Conservation (phyloP, 2,113 vertebrate species). For the Anhinga anhinga region DNA sequence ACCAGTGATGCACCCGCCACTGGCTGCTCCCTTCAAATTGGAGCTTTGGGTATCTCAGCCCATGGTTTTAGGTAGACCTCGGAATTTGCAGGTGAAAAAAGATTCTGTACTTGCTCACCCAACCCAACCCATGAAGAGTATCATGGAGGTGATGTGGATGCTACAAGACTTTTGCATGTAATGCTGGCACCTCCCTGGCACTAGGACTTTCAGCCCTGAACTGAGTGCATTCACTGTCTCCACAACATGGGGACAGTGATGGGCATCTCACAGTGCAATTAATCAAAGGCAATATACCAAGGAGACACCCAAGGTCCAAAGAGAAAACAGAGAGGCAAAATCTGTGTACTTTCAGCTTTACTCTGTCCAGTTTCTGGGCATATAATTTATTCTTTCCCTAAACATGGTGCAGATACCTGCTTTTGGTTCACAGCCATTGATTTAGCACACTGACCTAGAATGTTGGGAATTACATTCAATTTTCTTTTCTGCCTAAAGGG, state of each 20-base stretch:
- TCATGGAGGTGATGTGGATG: not conserved
- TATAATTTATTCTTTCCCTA: not conserved
- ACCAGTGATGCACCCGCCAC: fast-evolving
- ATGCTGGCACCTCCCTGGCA: not conserved
- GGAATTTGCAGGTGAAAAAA: not conserved
- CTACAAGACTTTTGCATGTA: not conserved
- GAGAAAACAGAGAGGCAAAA: not conserved
- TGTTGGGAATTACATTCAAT: not conserved
- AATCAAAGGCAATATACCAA: not conserved
- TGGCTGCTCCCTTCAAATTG: not conserved
- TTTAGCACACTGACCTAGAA: not conserved
- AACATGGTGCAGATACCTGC: not conserved
- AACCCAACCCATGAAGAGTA: not conserved
- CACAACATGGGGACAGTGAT: fast-evolving
- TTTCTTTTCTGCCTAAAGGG: not conserved
- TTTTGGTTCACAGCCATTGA: not conserved
- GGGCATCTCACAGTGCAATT: not conserved
- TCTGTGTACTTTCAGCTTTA: not conserved
- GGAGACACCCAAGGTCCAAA: not conserved
- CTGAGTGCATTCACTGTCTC: not conserved
- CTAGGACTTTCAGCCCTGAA: not conserved
- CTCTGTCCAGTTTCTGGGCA: not conserved
- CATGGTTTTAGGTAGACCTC: not conserved
- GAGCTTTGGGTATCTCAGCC: not conserved
- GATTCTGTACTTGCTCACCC: not conserved